Percentiles rank a stretch among this genome's conserved stretches.
Conservation (phyloP, 2,888 invertebrate species). For the Mythimna pallens region DNA sequence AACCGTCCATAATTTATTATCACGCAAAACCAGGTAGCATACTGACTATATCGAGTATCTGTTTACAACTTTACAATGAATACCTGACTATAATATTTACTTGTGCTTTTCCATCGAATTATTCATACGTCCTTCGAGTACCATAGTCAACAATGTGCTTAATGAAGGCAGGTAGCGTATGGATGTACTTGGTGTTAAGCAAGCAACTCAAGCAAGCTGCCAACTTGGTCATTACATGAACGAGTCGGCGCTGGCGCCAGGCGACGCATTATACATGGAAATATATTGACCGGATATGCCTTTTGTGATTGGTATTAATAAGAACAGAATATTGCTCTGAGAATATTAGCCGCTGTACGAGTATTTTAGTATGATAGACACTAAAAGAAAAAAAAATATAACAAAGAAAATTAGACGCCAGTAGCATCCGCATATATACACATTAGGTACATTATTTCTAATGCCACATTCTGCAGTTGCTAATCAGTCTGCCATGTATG, state of each 20-base stretch:
- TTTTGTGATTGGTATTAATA: conserved; percentile 20
- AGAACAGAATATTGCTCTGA: not conserved
- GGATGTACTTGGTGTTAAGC: conserved; percentile 66
- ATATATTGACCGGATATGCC: conserved; percentile 51
- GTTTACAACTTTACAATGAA: conserved; percentile 48
- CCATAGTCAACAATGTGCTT: conserved; percentile 57
- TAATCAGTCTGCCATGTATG: conserved; percentile 4
- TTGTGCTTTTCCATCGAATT: conserved; percentile 56
- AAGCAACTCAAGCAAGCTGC: conserved; percentile 69
- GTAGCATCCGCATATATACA: not conserved
- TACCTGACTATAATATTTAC: conserved; percentile 39
- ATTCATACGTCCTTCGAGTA: conserved; percentile 59
- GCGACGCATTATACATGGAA: conserved; percentile 54
- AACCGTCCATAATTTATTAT: conserved; percentile 34
- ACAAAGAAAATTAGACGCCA: not conserved
- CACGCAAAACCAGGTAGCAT: conserved; percentile 34
- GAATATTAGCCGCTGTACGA: not conserved
- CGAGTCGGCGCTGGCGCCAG: conserved; percentile 58
- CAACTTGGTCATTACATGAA: conserved; percentile 68
- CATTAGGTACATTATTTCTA: conserved; percentile 3
- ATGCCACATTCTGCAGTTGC: not conserved
- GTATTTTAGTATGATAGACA: not conserved
- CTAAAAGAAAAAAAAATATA: not conserved
- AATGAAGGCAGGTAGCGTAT: conserved; percentile 58
- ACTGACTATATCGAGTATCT: conserved; percentile 28